These are phyloP conservation scores for Diadophis punctatus DNA, from an alignment of 2,113 vertebrate genomes.

Conservation along the genomic window DNA sequence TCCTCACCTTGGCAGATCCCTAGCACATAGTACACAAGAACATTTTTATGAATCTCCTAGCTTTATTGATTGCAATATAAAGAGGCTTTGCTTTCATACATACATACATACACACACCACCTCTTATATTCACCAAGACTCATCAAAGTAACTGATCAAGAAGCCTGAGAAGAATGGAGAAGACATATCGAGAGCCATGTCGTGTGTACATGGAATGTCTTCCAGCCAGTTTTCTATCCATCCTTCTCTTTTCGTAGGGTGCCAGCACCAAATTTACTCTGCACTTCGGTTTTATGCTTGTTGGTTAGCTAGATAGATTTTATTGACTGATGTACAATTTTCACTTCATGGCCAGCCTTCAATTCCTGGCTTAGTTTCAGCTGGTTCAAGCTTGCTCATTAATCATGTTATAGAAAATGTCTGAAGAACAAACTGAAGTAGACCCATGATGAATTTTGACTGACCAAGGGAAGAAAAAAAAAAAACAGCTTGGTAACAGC, in stretches of 20 bases:
- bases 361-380: neutral
- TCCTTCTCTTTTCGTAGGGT: neutral
- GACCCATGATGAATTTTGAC: neutral
- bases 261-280: neutral
- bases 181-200: neutral
- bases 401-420: neutral
- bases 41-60: neutral
- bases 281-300: neutral
- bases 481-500: neutral
- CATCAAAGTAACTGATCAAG: neutral
- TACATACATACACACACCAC: neutral
- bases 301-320: neutral
- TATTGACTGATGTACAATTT: neutral
- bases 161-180: neutral
- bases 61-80: neutral
- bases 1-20: too few species aligned
- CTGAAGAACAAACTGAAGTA: neutral
- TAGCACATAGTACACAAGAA: neutral
- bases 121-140: neutral
- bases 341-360: neutral
- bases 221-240: neutral
- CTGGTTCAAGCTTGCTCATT: neutral
- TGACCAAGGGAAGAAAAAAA: neutral
- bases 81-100: neutral
- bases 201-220: neutral